These are phyloP conservation scores for Malacoraja senta DNA, from an alignment of 2,797 vertebrate genomes.

Conservation along the genomic window DNA sequence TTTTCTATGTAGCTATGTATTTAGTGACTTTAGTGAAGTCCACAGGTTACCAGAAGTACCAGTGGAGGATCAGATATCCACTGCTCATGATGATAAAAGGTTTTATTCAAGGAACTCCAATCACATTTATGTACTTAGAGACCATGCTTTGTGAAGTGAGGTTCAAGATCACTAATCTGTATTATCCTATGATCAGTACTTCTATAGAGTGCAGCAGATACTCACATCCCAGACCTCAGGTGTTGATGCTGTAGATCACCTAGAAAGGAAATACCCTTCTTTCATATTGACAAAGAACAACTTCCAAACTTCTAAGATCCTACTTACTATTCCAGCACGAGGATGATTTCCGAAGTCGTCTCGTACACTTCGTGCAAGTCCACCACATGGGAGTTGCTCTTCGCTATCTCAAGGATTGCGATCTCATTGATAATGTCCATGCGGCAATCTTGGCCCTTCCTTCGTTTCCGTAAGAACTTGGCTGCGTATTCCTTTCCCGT, in stretches of 20 bases:
- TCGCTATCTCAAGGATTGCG: constrained; percentile 67
- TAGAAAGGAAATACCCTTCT: neutral
- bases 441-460: constrained; percentile 71
- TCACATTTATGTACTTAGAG: neutral
- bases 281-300: neutral
- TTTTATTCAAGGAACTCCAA: neutral
- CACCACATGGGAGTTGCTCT: constrained; percentile 67
- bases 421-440: constrained; percentile 72
- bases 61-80: neutral
- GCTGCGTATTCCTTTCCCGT: constrained; percentile 69
- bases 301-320: neutral
- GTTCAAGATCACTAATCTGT: neutral
- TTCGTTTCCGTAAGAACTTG: constrained; percentile 71
- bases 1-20: no score
- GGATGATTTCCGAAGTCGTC: constrained; percentile 65
- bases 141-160: neutral
- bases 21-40: neutral
- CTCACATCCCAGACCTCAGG: neutral
- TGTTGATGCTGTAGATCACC: neutral
- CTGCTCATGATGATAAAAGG: neutral
- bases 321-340: constrained; percentile 73
- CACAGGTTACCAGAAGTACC: neutral
- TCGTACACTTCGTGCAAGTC: constrained; percentile 73
- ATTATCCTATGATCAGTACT: neutral
- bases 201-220: neutral